Evolutionary conservation across 1,140 invertebrate genomes (phyloP), one percentile per base, ranked within the genome.

Genomic region (Polypedilum pembai): DNA sequence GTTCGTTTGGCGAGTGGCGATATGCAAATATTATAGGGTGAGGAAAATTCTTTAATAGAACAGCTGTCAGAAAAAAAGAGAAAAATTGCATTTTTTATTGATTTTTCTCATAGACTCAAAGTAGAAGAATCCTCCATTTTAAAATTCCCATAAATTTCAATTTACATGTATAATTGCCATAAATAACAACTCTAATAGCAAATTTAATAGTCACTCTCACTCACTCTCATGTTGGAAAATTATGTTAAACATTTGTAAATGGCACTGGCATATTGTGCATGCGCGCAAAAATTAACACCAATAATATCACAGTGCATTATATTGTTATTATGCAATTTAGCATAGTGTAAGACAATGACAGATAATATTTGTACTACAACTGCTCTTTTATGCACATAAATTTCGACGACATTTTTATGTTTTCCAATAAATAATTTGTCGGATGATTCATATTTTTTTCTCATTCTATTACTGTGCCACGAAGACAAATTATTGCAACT

Each of bases 241-340:
- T 56, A 56, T 56, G 45, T 56, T 56, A 56, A 56, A 56, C 45
- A 56, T 56, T 56, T 56, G 45, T 56, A 56, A 56, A 56, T 56
- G 45, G 45, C 45, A 56, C 45, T n/a, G 12, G 45, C 45, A 56
- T n/a, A 56, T n/a, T 56, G 45, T 56, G 45, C 45, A 56, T 56
- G 45, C 45, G 45, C 45, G 45, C 45, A n/a, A 56, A 56, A 56
- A 56, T 56, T 56, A 56, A 56, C 45, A 56, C 45, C 45, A 56
- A 56, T 56, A 56, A 56, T n/a, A 15, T 56, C n/a, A 12, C 45
- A 56, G n/a, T 56, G n/a, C n/a, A n/a, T n/a, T 56, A 56, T 56
- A n/a, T n/a, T 56, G n/a, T 56, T 56, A 56, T 56, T 56, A 56
- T 56, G 45, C 45, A 56, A 56, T 56, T 56, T 56, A 56, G 45